phyloP scores from a whole-genome alignment of 2,113 vertebrate species.

The Coptodon bakossiorum region DNA sequence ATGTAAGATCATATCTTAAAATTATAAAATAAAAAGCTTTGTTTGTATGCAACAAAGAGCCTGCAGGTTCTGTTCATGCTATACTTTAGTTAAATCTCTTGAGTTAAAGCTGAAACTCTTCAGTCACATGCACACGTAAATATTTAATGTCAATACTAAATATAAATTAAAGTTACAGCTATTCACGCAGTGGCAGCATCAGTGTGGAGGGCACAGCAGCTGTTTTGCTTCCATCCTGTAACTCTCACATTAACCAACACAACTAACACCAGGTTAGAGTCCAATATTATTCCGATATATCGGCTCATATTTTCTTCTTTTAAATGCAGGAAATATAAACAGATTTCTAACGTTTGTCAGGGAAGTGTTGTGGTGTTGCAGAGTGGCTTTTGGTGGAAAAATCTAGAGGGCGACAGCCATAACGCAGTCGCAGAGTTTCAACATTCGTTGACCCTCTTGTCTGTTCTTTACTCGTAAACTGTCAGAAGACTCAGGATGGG shows the following conservation, averaged over 20 bases:
- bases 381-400: background rate
- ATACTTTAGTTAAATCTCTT: background rate
- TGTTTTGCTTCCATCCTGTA: background rate
- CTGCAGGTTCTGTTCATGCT: background rate
- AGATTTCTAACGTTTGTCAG: background rate
- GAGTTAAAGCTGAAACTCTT: background rate
- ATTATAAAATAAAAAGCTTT: background rate
- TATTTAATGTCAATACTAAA: background rate
- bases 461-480: background rate
- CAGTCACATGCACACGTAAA: background rate
- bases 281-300: fast-evolving
- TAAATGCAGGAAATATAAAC: background rate
- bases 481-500: background rate
- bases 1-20: background rate
- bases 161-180: background rate
- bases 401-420: fast-evolving
- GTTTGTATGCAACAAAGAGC: background rate
- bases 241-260: background rate
- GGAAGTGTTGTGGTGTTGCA: background rate
- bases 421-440: fast-evolving
- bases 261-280: background rate
- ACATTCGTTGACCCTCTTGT: background rate
- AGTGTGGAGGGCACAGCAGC: background rate
- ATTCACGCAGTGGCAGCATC: background rate
- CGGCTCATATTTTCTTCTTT: background rate